A percentile compares a stretch with the other conserved stretches of the same genome.
Conservation (phyloP, 2,113 vertebrate species). For the Junco hyemalis region DNA sequence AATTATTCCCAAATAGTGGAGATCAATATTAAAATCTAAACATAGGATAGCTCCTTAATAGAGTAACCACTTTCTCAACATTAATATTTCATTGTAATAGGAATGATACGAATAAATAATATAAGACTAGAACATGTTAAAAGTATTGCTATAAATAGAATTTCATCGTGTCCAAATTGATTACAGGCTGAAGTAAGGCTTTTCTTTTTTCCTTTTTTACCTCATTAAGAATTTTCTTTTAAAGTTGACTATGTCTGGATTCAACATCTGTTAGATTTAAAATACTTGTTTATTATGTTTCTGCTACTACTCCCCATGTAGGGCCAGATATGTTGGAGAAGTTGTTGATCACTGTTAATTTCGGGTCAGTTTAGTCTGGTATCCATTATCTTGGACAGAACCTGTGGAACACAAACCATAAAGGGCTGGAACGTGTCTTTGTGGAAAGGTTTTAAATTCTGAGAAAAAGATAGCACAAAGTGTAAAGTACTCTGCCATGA, state of each 20-base stretch:
- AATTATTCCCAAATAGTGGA: slow-evolving; percentile 57
- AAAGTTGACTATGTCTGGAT: slow-evolving; percentile 13
- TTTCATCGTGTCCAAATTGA: slow-evolving; percentile 53
- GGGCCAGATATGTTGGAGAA: neutral
- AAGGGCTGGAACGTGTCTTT: neutral
- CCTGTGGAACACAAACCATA: neutral
- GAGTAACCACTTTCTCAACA: slow-evolving; percentile 61
- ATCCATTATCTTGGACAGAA: slow-evolving; percentile 10
- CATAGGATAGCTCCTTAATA: slow-evolving; percentile 60
- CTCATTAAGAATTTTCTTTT: slow-evolving; percentile 40
- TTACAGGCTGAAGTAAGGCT: slow-evolving; percentile 51
- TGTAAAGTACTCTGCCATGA: neutral
- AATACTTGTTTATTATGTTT: neutral
- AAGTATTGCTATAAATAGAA: slow-evolving; percentile 69
- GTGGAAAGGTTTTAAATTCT: neutral
- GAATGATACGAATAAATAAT: slow-evolving; percentile 72
- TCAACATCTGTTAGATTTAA: slow-evolving; percentile 16
- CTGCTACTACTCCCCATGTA: neutral
- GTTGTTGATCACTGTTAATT: neutral
- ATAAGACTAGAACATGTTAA: slow-evolving; percentile 62
- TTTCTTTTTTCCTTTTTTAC: neutral
- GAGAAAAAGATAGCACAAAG: neutral
- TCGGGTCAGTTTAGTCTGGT: neutral
- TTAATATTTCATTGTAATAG: slow-evolving; percentile 77
- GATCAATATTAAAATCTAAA: slow-evolving; percentile 76